Conservation (phyloP, 2,113 vertebrate genomes). For the Scortum barcoo region DNA sequence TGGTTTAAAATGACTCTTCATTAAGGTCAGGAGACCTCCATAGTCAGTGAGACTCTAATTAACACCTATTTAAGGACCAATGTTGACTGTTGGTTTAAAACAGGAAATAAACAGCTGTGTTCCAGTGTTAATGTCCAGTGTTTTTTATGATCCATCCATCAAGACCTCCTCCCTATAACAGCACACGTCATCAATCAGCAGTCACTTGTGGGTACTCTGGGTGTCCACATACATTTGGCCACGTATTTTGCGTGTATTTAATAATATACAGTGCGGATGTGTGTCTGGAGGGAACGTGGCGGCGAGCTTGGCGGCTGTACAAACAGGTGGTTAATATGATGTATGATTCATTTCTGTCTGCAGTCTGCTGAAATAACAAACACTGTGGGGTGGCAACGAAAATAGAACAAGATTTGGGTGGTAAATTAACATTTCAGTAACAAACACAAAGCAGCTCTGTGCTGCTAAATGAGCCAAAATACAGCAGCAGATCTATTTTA, state of each 20-base stretch:
- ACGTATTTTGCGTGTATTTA: background rate
- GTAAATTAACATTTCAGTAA: slow-evolving; percentile 43
- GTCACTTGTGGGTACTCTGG: background rate
- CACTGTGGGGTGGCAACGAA: slow-evolving; percentile 20
- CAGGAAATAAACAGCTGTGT: too few relatives aligned
- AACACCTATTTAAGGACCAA: too few relatives aligned
- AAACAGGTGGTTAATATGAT: slow-evolving; percentile 9
- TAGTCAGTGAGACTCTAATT: too few relatives aligned
- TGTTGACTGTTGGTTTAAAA: too few relatives aligned
- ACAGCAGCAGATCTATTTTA: slow-evolving; percentile 40
- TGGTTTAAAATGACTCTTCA: too few relatives aligned
- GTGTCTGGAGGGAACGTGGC: background rate
- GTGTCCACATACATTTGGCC: background rate
- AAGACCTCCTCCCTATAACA: too few relatives aligned
- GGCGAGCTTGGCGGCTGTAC: background rate
- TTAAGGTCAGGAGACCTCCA: too few relatives aligned
- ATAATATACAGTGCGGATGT: background rate
- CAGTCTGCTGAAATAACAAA: slow-evolving; percentile 38
- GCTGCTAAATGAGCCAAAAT: slow-evolving; percentile 36
- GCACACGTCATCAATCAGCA: too few relatives aligned
- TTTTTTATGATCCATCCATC: too few relatives aligned
- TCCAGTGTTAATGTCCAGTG: too few relatives aligned
- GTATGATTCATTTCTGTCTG: background rate
- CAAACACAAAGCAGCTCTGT: slow-evolving; percentile 21
- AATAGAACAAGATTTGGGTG: slow-evolving; percentile 40